Conservation (phyloP, 2,113 vertebrate species). For the Odocoileus hemionus region DNA sequence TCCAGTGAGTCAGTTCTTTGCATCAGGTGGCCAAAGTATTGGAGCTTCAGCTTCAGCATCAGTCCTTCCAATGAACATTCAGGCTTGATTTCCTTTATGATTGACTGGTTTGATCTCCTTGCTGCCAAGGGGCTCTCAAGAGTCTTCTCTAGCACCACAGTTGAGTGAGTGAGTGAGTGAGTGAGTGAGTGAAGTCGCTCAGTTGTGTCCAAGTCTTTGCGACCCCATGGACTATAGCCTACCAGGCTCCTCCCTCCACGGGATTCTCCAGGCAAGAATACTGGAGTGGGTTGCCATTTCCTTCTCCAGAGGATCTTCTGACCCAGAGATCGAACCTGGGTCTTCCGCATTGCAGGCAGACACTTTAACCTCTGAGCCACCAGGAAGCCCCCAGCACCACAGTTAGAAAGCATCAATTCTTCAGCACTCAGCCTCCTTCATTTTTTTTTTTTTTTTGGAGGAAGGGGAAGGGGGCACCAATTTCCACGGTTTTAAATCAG, state of each 20-base stretch:
- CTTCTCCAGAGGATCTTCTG: too few relatives aligned
- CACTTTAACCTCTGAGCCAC: too few relatives aligned
- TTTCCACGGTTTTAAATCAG: not conserved
- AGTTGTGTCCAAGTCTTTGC: too few relatives aligned
- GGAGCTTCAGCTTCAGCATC: not conserved
- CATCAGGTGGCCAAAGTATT: not conserved
- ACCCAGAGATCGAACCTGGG: too few relatives aligned
- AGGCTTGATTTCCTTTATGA: not conserved
- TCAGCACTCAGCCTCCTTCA: not conserved
- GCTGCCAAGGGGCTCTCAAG: not conserved
- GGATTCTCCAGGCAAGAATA: too few relatives aligned
- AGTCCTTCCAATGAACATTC: not conserved
- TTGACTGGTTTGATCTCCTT: not conserved
- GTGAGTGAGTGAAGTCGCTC: too few relatives aligned
- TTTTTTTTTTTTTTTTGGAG: not conserved
- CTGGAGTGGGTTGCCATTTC: too few relatives aligned
- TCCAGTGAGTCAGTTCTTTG: fast-evolving
- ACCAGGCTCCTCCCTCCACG: too few relatives aligned
- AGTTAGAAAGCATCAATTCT: not conserved
- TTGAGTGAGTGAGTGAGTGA: too few relatives aligned
- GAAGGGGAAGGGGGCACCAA: fast-evolving
- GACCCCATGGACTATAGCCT: too few relatives aligned
- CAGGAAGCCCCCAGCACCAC: too few relatives aligned
- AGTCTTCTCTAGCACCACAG: not conserved
- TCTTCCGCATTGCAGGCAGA: too few relatives aligned